Percentiles rank a stretch among this genome's conserved stretches.
Evolutionary conservation across 2,888 invertebrate species (phyloP).

Genomic region (Cosmopolites sordidus): DNA sequence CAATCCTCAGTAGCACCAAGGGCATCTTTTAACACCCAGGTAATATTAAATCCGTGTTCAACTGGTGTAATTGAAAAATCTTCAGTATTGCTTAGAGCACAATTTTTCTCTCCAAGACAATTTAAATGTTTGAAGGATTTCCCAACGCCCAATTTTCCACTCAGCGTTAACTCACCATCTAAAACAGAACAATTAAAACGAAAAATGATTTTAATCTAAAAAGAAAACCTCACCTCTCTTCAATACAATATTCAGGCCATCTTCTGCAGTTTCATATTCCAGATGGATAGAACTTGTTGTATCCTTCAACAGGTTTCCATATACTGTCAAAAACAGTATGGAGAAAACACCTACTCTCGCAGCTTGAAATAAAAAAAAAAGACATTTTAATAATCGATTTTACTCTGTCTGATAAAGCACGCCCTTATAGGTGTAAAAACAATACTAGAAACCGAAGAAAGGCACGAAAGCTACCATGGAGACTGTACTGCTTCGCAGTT

Average conservation of each 20-base stretch:
- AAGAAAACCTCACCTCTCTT: conserved; percentile 15
- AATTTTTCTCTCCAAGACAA: conserved; percentile 5
- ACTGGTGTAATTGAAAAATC: conserved; percentile 11
- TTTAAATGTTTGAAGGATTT: conserved; percentile 6
- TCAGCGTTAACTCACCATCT: conserved; percentile 11
- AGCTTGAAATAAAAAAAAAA: no score
- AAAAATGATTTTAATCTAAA: neutral
- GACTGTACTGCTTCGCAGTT: no score
- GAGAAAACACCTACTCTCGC: neutral
- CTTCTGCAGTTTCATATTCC: conserved; percentile 1
- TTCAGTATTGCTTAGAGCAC: conserved; percentile 5
- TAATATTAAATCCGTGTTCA: conserved; percentile 21
- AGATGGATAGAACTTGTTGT: conserved; percentile 9
- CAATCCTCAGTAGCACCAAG: conserved; percentile 45
- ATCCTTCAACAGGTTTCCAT: conserved; percentile 14
- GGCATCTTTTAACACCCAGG: conserved; percentile 25
- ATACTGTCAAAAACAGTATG: neutral
- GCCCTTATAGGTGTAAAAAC: no score
- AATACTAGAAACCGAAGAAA: no score
- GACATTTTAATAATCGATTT: no score
- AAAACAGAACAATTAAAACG: conserved; percentile 3
- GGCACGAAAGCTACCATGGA: no score
- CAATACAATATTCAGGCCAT: conserved; percentile 15
- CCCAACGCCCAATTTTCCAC: conserved; percentile 12
- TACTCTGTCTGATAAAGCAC: no score